Conservation (phyloP, 2,888 invertebrate species). For the Lissonota sp. region DNA sequence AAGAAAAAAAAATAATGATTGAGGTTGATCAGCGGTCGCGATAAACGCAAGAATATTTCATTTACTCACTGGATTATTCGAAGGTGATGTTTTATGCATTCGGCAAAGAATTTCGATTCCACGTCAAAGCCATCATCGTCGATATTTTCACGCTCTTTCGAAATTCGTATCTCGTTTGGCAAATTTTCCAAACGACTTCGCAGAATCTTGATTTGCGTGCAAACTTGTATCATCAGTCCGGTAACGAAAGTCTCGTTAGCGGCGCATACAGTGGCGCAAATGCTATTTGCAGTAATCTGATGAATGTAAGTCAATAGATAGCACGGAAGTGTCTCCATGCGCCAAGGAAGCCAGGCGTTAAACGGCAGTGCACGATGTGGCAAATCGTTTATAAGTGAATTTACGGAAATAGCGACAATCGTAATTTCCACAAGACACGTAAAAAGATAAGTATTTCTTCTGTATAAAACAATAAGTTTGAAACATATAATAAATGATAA, state of each 20-base stretch:
- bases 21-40: no score
- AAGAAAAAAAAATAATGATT: not conserved
- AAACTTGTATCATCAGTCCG: conserved; percentile 18
- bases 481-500: no score
- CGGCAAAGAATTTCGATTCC: not conserved
- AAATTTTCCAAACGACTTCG: conserved; percentile 10
- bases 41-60: not conserved
- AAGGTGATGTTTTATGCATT: conserved; percentile 28
- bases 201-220: conserved; percentile 21
- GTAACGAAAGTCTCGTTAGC: conserved; percentile 18
- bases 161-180: not conserved
- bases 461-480: not conserved
- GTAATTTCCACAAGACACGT: conserved; percentile 10
- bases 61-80: conserved; percentile 19
- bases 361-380: conserved; percentile 6
- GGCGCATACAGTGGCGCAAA: conserved; percentile 4
- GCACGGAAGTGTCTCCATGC: not conserved
- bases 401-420: not conserved
- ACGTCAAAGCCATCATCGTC: not conserved
- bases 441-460: conserved; percentile 21
- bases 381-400: conserved; percentile 11
- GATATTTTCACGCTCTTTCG: not conserved
- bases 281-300: not conserved
- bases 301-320: conserved; percentile 3
- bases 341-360: conserved; percentile 15